Evolutionary conservation across 1,140 invertebrate genomes (phyloP), one percentile per base, ranked within the genome.

Genomic region (Bathynomus jamesi): DNA sequence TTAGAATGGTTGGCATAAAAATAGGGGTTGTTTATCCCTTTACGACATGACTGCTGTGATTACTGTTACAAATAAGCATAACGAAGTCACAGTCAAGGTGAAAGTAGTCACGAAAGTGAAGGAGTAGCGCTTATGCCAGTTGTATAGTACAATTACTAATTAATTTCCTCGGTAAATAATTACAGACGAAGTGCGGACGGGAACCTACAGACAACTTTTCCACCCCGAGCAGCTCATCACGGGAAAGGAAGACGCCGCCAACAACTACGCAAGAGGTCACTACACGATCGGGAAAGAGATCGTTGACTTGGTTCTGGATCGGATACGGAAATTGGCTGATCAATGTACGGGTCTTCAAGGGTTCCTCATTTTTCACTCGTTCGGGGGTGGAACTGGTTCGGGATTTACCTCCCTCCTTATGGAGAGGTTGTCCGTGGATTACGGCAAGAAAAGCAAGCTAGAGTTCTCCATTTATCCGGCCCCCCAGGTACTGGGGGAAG

Each of bases 381-480:
- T n/a, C n/a, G n/a, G n/a, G n/a, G n/a, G n/a, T n/a, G n/a, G 91
- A 53, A 93, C 70, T 28, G 70, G 70, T 61, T 72, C 70, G 25
- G 70, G 70, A 4, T 72, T 72, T 24, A 72, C 70, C 25, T 72
- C 70, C 10, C 70, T 72, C 17, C 31, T 72, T 30, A 72, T 72
- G 70, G 70, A 72, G 64, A 25, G 70, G 21, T 64, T 72, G 10
- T 67, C 64, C 24, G 70, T 72, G 0, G 70, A 72, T 30, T 72
- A 89, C 80, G 86, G 86, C 4, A 91, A 90, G 76, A 86, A 87
- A 74, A 86, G 86, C 0, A 90, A 89, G 81, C 83, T 93, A 27
- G 90, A 93, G 81, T 93, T 93, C 82, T 87, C 89, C 60, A 89
- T 93, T 77, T 93, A 93, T 82, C 91, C 91, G 30, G 91, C 91